Percentiles rank a stretch among this genome's conserved stretches.
Evolutionary conservation across 1,140 invertebrate species (phyloP).

Genomic region (Heliconius congener): DNA sequence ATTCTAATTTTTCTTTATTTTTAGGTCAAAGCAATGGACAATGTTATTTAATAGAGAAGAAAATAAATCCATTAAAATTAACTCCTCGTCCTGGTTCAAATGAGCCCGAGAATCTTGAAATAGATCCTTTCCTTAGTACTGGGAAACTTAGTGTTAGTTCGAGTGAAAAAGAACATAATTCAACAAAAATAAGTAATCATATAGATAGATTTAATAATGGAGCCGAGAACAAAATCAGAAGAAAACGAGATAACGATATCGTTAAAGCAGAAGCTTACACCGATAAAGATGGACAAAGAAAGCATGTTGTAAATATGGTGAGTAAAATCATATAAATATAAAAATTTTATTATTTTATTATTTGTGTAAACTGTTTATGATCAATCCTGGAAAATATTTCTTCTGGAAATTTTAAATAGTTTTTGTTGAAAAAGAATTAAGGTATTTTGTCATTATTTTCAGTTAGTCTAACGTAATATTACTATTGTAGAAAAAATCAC

Average conservation of each 20-base stretch:
- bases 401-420: too few relatives aligned
- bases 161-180: conserved; percentile 68
- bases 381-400: too few relatives aligned
- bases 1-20: conserved; percentile 29
- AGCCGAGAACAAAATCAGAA: conserved; percentile 72
- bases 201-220: conserved; percentile 48
- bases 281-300: conserved; percentile 86
- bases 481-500: too few relatives aligned
- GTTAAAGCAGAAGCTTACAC: conserved; percentile 87
- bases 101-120: conserved; percentile 75
- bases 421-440: too few relatives aligned
- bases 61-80: conserved; percentile 87
- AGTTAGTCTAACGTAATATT: too few relatives aligned
- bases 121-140: conserved; percentile 60
- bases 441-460: too few relatives aligned
- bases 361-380: too few relatives aligned
- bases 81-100: conserved; percentile 80
- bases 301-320: conserved; percentile 90
- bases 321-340: conserved; percentile 36
- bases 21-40: conserved; percentile 83
- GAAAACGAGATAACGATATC: conserved; percentile 87
- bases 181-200: conserved; percentile 81
- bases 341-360: too few relatives aligned
- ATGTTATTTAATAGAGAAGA: conserved; percentile 82
- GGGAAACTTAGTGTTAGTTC: conserved; percentile 65